Conservation (phyloP, 2,113 vertebrate genomes). For the Rhinopithecus roxellana region DNA sequence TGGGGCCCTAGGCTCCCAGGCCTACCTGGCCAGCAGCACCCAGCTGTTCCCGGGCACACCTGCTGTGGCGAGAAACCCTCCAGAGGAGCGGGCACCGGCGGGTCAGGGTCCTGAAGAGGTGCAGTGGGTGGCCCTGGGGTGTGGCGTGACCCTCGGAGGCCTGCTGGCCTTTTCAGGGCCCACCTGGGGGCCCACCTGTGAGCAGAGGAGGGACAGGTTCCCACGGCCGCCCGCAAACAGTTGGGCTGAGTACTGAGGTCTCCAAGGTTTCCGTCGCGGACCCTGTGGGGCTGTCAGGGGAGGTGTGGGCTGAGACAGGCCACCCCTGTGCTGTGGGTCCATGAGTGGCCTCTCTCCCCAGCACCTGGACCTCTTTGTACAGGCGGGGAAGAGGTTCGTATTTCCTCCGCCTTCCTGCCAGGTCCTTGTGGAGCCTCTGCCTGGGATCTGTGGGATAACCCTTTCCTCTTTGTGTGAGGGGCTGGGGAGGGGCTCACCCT, state of each 20-base stretch:
- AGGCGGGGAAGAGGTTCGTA: not conserved
- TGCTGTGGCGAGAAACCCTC: not conserved
- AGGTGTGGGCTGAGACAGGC: not conserved
- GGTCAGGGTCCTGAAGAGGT: not conserved
- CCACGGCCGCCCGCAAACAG: not conserved
- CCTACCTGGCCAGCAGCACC: not conserved
- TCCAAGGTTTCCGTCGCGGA: not conserved
- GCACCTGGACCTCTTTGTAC: not conserved
- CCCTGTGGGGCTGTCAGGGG: no score
- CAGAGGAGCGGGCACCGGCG: fast-evolving
- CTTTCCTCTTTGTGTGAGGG: no score
- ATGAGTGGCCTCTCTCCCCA: not conserved
- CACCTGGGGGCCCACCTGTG: no score
- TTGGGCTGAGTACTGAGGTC: not conserved
- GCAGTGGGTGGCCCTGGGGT: fast-evolving
- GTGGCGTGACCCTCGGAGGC: not conserved
- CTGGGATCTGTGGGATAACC: no score
- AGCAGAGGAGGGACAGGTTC: not conserved
- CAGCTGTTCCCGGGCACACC: not conserved
- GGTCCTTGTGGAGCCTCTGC: not conserved
- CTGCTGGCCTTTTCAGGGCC: not conserved
- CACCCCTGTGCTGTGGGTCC: no score
- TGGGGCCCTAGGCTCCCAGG: not conserved
- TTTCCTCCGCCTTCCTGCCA: not conserved
- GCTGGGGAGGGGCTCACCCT: not conserved